Evolutionary conservation across 2,113 vertebrate species (phyloP).

Genomic region (Lethenteron reissneri): DNA sequence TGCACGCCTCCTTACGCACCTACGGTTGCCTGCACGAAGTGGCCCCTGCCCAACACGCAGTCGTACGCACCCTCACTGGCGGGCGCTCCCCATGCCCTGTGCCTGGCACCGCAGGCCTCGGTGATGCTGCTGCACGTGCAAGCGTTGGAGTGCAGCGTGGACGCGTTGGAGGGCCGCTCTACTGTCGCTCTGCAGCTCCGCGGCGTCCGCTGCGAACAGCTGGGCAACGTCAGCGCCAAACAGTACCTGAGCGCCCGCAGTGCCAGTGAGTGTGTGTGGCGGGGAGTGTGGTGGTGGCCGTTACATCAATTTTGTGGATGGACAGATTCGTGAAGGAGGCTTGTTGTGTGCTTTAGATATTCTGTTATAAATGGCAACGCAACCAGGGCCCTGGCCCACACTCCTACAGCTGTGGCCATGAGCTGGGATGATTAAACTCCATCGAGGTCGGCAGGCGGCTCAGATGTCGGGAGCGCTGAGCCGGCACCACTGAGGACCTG

Average conservation of each 20-base stretch:
- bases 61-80: constrained; percentile 8
- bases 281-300: neutral
- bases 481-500: no score
- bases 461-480: no score
- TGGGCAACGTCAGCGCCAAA: constrained; percentile 39
- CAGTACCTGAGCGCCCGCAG: constrained; percentile 35
- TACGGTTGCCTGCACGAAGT: neutral
- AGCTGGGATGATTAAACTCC: no score
- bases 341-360: neutral
- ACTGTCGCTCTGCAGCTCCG: constrained; percentile 38
- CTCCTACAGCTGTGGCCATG: neutral
- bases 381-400: neutral
- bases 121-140: constrained; percentile 44
- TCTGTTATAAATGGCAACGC: neutral
- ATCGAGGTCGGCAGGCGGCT: no score
- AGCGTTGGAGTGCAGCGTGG: constrained; percentile 33
- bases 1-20: neutral
- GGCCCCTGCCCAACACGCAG: neutral
- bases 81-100: constrained; percentile 2
- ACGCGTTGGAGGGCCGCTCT: constrained; percentile 43
- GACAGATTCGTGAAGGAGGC: neutral
- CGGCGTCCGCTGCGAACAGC: constrained; percentile 33
- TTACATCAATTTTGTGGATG: neutral
- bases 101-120: constrained; percentile 34
- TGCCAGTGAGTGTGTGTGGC: constrained; percentile 24